Conservation (phyloP, 2,888 invertebrate genomes). For the Parnassius smintheus region DNA sequence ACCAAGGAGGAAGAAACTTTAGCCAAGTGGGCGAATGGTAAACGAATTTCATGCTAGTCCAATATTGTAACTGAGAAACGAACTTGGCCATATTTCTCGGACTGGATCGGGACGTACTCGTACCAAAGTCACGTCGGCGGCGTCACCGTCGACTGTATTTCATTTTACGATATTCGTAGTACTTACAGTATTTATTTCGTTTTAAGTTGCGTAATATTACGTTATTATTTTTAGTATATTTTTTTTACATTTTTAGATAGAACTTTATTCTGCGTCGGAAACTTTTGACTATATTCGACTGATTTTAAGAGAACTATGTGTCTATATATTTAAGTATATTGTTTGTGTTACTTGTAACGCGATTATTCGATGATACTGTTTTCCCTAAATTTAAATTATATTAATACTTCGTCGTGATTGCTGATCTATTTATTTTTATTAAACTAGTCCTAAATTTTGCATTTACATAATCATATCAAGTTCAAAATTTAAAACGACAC, state of each 20-base stretch:
- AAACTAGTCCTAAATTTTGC: slow-evolving; percentile 20
- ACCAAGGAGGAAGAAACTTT: slow-evolving; percentile 34
- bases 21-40: slow-evolving; percentile 41
- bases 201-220: slow-evolving; percentile 59
- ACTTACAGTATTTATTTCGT: slow-evolving; percentile 80
- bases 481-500: slow-evolving; percentile 1
- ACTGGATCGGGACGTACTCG: slow-evolving; percentile 55
- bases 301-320: slow-evolving; percentile 43
- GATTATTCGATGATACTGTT: slow-evolving; percentile 4
- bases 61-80: slow-evolving; percentile 71
- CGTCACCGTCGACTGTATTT: slow-evolving; percentile 29
- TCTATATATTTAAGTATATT: slow-evolving; percentile 3
- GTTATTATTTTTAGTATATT: slow-evolving; percentile 35
- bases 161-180: slow-evolving; percentile 52
- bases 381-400: neutral
- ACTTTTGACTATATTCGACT: slow-evolving; percentile 56
- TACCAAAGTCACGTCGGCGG: slow-evolving; percentile 69
- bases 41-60: slow-evolving; percentile 80
- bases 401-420: neutral
- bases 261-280: slow-evolving; percentile 25
- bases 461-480: slow-evolving; percentile 18
- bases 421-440: slow-evolving; percentile 6
- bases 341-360: slow-evolving; percentile 13
- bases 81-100: slow-evolving; percentile 72
- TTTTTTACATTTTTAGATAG: slow-evolving; percentile 36